Evolutionary conservation across 2,113 vertebrate genomes (phyloP), one percentile per base, ranked within the genome.

Genomic region (Ammodytes dubius): DNA sequence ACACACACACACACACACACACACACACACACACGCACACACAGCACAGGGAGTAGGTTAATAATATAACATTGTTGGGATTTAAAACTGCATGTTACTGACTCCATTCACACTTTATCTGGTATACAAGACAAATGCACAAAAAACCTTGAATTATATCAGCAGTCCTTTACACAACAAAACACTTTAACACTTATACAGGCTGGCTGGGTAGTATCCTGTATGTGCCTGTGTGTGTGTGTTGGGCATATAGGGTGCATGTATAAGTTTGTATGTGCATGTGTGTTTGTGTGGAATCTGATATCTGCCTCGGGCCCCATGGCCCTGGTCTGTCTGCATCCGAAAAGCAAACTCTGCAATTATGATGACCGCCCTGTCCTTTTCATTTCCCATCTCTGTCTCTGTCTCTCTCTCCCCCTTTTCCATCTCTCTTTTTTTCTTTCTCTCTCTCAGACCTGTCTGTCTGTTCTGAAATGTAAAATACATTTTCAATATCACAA

Each of bases 261-360:
- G 56, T 19, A n/a, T 65, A 75, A 69, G 71, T 3, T 45, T 27
- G 35, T 79, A 37, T 53, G 7, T 87, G 74, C 27, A 27, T 81
- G 81, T 85, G 87, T 86, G 81, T 91, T 82, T 88, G 87, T 89
- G 87, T 88, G 85, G 68, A 92, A 91, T 87, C 80, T 79, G 93
- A 92, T 94, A 82, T 89, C 61, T 90, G 92, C 91, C 88, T 87
- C 82, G 81, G 89, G 90, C 91, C 94, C 90, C 84, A 72, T 77
- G 89, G 94, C 88, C 89, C 93, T 88, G 82, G 88, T 92, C 92
- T 93, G 93, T 92, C 90, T 94, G 89, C 90, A 90, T 92, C 90
- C 80, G 89, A 94, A 94, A 93, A 94, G 93, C 92, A 92, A 93
- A 93, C 92, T 88, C 92, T 93, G 92, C 92, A 94, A 85, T 93